Evolutionary conservation across 2,113 vertebrate genomes (phyloP), one percentile per base, ranked within the genome.

Genomic region (Tretioscincus oriximinensis): DNA sequence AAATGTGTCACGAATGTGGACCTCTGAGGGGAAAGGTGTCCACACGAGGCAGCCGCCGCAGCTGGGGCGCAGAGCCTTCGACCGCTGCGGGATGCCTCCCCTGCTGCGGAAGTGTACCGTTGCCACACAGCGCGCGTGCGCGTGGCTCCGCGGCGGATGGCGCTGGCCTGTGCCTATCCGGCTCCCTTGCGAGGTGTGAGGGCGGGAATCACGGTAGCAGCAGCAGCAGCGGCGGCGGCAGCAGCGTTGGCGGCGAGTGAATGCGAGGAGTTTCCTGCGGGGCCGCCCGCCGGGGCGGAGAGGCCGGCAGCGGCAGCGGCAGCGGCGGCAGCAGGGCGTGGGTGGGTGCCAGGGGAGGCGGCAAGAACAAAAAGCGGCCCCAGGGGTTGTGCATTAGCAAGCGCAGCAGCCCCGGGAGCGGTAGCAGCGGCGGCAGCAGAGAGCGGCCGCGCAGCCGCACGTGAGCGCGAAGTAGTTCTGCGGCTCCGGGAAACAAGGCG

Each of bases 261-360:
- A n/a, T 28, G 80, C 22, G 80, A 74, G 79, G 80, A 67, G 49
- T 75, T 81, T 81, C 80, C 79, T 64, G 49, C 63, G 31, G 49
- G 9, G 60, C 16, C 35, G 31, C 9, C 35, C 35, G 35, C 35
- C 35, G 35, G 31, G 28, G 10, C 28, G 41, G 66, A 20, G 66
- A 22, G 20, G 18, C 20, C 69, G 5, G 35, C 35, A n/a, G n/a
- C n/a, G n/a, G n/a, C n/a, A n/a, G n/a, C n/a, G n/a, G n/a, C 29
- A 28, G 10, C n/a, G 41, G 66, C 69, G 5, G 35, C 35, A 9
- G 10, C 69, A 31, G 69, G 58, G 58, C 58, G 35, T 41, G 58
- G n/a, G 58, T 22, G 41, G 24, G 51, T 6, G 7, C 5, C 12
- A 51, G 5, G 49, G 26, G 4, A n/a, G 1, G 9, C 5, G 68